Percentiles rank a stretch among this genome's conserved stretches.
phyloP scores from a whole-genome alignment of 2,113 vertebrate species.

The Nesoenas mayeri region DNA sequence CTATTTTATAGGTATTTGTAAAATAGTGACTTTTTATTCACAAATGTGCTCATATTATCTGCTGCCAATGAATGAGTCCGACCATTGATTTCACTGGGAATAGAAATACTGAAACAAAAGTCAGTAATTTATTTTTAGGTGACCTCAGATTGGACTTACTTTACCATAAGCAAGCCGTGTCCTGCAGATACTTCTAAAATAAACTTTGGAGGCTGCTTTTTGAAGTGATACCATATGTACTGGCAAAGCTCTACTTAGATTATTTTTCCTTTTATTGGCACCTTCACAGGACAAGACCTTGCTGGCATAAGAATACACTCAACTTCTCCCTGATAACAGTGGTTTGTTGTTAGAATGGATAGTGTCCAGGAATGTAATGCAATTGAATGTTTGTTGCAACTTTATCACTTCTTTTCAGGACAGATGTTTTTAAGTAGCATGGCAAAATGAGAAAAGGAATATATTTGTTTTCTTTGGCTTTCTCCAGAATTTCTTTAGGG shows the following conservation, averaged over 20 bases:
- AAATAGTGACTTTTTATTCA: neutral
- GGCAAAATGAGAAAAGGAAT: constrained; percentile 6
- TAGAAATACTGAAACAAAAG: neutral
- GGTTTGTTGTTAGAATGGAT: constrained; percentile 7
- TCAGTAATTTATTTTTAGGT: neutral
- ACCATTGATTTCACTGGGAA: neutral
- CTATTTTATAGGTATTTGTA: neutral
- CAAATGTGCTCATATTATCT: neutral
- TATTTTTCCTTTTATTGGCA: neutral
- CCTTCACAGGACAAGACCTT: neutral
- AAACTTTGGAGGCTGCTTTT: neutral
- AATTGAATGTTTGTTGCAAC: neutral
- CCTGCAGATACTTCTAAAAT: neutral
- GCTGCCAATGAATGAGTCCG: neutral
- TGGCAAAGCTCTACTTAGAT: neutral
- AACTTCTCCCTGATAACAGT: neutral
- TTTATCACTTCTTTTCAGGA: constrained; percentile 13
- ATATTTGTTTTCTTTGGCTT: neutral
- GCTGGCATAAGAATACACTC: neutral
- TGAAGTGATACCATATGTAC: neutral
- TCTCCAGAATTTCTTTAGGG: constrained; percentile 10
- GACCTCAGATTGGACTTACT: neutral
- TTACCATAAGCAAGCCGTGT: neutral
- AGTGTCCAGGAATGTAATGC: neutral
- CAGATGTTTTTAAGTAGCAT: neutral